These are phyloP conservation scores for Eira barbara DNA, from an alignment of 2,113 vertebrate species.

Conservation along the genomic window DNA sequence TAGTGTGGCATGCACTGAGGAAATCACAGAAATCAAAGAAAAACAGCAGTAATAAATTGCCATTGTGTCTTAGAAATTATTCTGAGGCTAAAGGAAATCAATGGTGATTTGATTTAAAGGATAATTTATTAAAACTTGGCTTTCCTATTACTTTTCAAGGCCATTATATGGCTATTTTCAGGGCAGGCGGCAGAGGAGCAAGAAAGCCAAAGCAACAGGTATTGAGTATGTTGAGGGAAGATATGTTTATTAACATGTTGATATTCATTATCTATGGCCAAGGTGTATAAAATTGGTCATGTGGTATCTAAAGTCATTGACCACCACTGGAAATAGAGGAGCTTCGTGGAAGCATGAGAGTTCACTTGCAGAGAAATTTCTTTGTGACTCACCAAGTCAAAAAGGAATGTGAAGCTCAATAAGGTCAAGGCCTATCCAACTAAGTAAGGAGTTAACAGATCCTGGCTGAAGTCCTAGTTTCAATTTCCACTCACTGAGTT, in stretches of 20 bases:
- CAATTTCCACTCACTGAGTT: neutral
- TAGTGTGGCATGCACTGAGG: neutral
- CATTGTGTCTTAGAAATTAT: neutral
- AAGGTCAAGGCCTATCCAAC: neutral
- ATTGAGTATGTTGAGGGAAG: neutral
- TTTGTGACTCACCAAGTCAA: neutral
- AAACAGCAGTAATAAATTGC: neutral
- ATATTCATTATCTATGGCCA: neutral
- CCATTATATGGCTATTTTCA: neutral
- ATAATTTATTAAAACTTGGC: neutral
- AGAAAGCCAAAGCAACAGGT: neutral
- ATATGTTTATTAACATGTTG: neutral
- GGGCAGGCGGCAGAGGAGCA: neutral
- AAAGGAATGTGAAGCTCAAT: constrained; percentile 2
- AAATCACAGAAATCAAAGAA: neutral
- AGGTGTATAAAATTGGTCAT: neutral
- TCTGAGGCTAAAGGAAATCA: neutral
- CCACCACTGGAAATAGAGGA: neutral
- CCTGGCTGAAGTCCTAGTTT: neutral
- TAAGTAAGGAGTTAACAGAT: neutral
- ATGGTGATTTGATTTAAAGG: neutral
- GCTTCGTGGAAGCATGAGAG: neutral
- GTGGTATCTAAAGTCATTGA: neutral
- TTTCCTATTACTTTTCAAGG: neutral
- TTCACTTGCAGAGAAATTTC: neutral